phyloP scores from a whole-genome alignment of 2,888 invertebrate genomes.

The Chydorus sphaericus region DNA sequence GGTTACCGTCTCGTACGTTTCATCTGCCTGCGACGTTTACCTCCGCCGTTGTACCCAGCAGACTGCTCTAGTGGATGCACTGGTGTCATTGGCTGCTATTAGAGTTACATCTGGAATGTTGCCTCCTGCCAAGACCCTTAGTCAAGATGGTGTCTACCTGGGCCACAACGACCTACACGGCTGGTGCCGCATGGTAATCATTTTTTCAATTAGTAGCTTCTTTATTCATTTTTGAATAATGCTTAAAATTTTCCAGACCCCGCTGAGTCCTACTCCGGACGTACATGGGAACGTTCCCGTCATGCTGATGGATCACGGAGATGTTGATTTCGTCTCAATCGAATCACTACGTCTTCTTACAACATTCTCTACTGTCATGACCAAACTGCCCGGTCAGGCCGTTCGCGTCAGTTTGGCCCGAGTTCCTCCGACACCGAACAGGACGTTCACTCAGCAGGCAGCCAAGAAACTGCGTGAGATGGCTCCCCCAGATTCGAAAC shows the following conservation, averaged over 20 bases:
- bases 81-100: neutral
- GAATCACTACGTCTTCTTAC: neutral
- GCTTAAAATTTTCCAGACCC: too few species aligned
- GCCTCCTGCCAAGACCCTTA: neutral
- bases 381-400: neutral
- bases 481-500: neutral
- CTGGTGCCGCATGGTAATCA: neutral
- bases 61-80: neutral
- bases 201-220: too few species aligned
- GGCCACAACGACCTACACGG: neutral
- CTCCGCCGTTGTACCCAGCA: neutral
- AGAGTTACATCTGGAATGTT: neutral
- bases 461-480: slow-evolving; percentile 1
- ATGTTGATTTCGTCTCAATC: neutral
- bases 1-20: slow-evolving; percentile 1
- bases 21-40: neutral
- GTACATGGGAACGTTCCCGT: neutral
- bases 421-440: neutral
- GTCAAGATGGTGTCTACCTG: neutral
- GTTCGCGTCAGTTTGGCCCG: slow-evolving; percentile 3
- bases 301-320: neutral
- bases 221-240: too few species aligned
- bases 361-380: neutral
- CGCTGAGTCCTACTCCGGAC: neutral
- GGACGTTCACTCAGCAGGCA: neutral